phyloP scores from a whole-genome alignment of 2,888 invertebrate genomes.

The Drosophila borborema region DNA sequence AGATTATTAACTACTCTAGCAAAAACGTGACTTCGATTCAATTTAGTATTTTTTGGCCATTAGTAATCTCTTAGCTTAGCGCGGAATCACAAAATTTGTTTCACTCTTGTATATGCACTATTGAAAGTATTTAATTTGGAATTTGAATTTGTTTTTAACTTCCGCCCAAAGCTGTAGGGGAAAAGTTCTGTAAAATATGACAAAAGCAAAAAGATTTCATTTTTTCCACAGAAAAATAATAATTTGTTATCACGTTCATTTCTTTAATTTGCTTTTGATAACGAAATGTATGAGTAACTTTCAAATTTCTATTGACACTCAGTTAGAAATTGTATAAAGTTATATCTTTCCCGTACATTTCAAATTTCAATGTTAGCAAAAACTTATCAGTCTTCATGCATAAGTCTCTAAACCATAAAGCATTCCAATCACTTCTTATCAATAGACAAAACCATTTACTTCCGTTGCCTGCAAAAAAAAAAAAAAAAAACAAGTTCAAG shows the following conservation, averaged over 20 bases:
- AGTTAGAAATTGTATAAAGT: not conserved
- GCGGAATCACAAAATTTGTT: not conserved
- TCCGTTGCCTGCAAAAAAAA: not conserved
- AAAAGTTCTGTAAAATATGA: not conserved
- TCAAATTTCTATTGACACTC: not conserved
- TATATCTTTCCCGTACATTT: not conserved
- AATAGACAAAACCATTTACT: not conserved
- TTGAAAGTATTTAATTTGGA: not conserved
- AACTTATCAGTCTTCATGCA: not conserved
- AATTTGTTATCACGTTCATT: not conserved
- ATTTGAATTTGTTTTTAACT: not conserved
- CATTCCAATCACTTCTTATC: slow-evolving; percentile 16
- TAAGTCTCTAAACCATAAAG: not conserved
- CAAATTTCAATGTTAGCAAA: not conserved
- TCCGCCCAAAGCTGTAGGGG: not conserved
- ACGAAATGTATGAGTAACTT: not conserved
- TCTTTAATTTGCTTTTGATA: not conserved
- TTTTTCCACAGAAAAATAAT: not conserved
- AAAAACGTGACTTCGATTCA: slow-evolving; percentile 28
- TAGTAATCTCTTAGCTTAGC: slow-evolving; percentile 1
- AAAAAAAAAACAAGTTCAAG: slow-evolving; percentile 47
- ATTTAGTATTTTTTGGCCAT: not conserved
- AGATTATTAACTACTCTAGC: not conserved
- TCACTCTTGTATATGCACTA: not conserved
- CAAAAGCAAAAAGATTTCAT: not conserved